These are phyloP conservation scores for Bimastos eiseni DNA, from an alignment of 2,888 invertebrate species.

Conservation along the genomic window DNA sequence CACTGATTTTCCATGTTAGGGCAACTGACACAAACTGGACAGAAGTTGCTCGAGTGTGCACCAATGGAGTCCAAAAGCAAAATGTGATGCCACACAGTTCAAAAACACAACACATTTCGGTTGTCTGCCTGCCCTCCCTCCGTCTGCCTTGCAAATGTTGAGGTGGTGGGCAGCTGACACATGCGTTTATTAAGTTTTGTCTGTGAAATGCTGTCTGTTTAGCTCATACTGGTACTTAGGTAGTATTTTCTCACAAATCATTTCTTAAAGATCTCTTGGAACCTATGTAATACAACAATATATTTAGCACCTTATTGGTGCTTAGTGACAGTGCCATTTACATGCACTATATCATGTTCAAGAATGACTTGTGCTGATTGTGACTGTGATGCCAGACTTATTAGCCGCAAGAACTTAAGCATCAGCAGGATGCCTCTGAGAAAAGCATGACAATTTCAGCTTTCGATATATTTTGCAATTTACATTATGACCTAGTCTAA, in stretches of 20 bases:
- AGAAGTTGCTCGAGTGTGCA: conserved; percentile 27
- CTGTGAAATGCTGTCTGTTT: background rate
- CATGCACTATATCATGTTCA: background rate
- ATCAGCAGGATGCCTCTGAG: too few relatives aligned
- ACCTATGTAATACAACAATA: background rate
- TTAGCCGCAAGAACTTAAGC: background rate
- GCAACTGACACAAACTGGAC: conserved; percentile 22
- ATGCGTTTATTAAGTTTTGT: background rate
- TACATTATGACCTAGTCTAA: too few relatives aligned
- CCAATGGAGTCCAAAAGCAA: conserved; percentile 2
- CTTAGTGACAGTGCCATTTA: background rate
- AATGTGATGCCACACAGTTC: background rate
- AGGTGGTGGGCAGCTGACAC: background rate
- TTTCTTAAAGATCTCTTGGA: background rate
- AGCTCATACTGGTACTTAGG: background rate
- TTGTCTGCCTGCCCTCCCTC: background rate
- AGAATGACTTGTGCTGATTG: background rate
- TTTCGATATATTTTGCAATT: too few relatives aligned
- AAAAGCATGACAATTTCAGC: too few relatives aligned
- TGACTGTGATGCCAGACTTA: background rate
- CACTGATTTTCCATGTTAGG: background rate
- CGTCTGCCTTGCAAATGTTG: background rate
- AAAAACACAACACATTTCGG: background rate
- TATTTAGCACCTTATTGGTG: background rate
- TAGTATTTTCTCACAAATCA: conserved; percentile 1